Conservation (phyloP, 2,113 vertebrate genomes). For the Neolamprologus kungweensis region DNA sequence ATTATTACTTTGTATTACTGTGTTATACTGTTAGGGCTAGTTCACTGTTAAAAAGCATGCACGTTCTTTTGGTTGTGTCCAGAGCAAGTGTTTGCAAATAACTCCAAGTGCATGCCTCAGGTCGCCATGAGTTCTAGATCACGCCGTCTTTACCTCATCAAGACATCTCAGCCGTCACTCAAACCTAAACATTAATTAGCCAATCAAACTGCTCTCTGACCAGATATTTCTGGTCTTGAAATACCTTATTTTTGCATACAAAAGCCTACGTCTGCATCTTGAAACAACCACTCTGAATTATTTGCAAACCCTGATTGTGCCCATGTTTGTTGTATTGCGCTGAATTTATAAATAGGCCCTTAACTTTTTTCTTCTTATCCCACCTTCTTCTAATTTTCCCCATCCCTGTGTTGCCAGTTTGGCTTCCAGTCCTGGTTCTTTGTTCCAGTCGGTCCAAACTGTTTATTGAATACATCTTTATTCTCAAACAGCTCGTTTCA, state of each 20-base stretch:
- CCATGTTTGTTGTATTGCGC: slow-evolving; percentile 25
- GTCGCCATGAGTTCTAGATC: neutral
- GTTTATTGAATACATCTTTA: neutral
- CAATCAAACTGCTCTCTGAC: neutral
- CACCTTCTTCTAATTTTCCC: neutral
- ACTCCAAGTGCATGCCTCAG: neutral
- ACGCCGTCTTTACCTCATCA: neutral
- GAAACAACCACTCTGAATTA: neutral
- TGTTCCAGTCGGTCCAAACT: slow-evolving; percentile 4
- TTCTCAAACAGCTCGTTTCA: neutral
- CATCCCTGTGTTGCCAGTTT: neutral
- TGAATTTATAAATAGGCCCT: slow-evolving; percentile 4
- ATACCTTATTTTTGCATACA: neutral
- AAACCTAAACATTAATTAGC: neutral
- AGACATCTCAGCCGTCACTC: neutral
- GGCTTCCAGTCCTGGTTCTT: neutral
- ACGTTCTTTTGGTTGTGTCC: slow-evolving; percentile 64
- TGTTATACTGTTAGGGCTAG: slow-evolving; percentile 58
- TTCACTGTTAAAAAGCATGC: slow-evolving; percentile 70
- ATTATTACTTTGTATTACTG: slow-evolving; percentile 67
- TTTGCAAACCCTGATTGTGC: slow-evolving; percentile 1
- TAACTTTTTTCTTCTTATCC: neutral
- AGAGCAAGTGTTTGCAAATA: slow-evolving; percentile 12
- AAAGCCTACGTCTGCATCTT: neutral
- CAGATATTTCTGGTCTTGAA: neutral